Evolutionary conservation across 2,797 vertebrate species (phyloP), one percentile per base, ranked within the genome.

Genomic region (Labeo calbasu): DNA sequence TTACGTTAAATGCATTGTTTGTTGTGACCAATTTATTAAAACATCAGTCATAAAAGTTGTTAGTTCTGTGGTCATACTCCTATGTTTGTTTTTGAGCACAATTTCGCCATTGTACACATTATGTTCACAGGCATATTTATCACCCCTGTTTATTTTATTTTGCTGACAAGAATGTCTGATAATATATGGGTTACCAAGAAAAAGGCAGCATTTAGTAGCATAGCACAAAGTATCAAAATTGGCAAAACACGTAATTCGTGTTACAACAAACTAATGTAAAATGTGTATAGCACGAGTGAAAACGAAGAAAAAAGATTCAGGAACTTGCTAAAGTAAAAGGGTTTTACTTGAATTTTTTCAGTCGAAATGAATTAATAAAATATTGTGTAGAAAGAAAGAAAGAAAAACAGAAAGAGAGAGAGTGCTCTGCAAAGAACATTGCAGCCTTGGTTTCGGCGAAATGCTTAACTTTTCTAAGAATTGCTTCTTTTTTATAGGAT

Each of bases 401-500:
- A n/a, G 4, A 63, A 48, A 15, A 4, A 65, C n/a, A 40, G 21
- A 72, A 25, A 7, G 15, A 36, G 69, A n/a, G 2, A 57, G 25
- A 61, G 43, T 69, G 17, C 19, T 61, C 43, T 79, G 65, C 40
- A 53, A 81, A 84, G 75, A 85, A 66, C 77, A 86, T 77, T 75
- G 61, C 28, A 32, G 28, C 70, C 84, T 73, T 68, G 23, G 63
- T 57, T 86, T 65, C 48, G 23, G 14, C 7, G 23, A 55, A 88
- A 83, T 36, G 28, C 25, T 78, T 25, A 36, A 65, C 73, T 68
- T 77, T 86, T 79, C 81, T 79, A 17, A 73, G 81, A 83, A 86
- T 79, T 63, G 66, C 73, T 86, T 79, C 81, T 72, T 79, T 65
- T 79, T 86, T 72, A 79, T 78, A 63, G n/a, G 68, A 83, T 65